A percentile compares a stretch with the other conserved stretches of the same genome.
Evolutionary conservation across 1,140 invertebrate species (phyloP).

Genomic region (Ceratina australensis): DNA sequence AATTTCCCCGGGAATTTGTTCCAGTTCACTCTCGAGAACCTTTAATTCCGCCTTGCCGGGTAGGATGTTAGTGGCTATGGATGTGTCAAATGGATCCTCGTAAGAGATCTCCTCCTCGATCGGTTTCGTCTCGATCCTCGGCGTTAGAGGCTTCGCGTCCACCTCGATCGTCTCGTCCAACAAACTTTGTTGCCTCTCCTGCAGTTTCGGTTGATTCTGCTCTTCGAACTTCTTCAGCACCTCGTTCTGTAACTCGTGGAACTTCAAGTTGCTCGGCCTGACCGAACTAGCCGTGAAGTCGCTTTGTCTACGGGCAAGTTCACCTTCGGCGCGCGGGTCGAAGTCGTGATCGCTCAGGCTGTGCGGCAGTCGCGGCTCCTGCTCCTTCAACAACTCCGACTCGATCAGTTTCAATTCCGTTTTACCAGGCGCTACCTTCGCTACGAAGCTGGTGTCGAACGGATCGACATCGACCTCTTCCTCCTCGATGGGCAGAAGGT

Average conservation of each 20-base stretch:
- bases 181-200: conserved; percentile 71
- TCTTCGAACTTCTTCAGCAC: conserved; percentile 53
- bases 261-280: conserved; percentile 50
- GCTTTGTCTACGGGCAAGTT: conserved; percentile 54
- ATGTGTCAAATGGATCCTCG: conserved; percentile 90
- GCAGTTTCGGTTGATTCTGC: conserved; percentile 20
- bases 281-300: conserved; percentile 61
- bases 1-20: conserved; percentile 70
- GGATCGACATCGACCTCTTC: conserved; percentile 83
- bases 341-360: conserved; percentile 83
- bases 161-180: conserved; percentile 83
- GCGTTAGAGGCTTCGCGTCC: conserved; percentile 83
- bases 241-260: conserved; percentile 32
- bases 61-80: conserved; percentile 86
- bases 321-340: conserved; percentile 78
- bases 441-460: conserved; percentile 90
- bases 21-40: conserved; percentile 86
- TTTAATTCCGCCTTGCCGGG: conserved; percentile 89
- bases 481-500: conserved; percentile 74
- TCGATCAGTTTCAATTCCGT: conserved; percentile 87
- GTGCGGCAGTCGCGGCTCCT: conserved; percentile 66
- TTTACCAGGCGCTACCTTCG: conserved; percentile 84
- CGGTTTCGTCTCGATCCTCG: conserved; percentile 77
- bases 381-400: conserved; percentile 81
- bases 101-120: conserved; percentile 74